Evolutionary conservation across 2,797 vertebrate genomes (phyloP).

Genomic region (Potorous gilbertii): DNA sequence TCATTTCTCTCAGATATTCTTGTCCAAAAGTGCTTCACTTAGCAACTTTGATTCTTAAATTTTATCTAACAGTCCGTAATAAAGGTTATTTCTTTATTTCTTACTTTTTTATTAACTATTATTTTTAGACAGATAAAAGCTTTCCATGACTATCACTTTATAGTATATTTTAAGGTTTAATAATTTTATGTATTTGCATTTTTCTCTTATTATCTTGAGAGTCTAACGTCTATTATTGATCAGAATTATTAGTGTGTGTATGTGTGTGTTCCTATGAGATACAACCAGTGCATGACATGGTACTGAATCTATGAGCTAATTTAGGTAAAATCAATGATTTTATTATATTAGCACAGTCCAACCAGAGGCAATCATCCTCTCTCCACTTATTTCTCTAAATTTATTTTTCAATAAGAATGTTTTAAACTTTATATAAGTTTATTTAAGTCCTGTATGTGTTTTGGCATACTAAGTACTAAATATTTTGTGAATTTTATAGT

Average conservation of each 20-base stretch:
- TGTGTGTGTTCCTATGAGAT: neutral
- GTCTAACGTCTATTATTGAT: neutral
- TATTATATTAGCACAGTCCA: neutral
- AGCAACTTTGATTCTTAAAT: neutral
- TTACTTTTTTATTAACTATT: neutral
- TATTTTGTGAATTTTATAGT: neutral
- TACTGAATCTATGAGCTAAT: neutral
- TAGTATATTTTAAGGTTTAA: neutral
- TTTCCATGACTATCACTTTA: no score
- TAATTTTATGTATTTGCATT: neutral
- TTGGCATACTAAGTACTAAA: neutral
- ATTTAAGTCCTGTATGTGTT: neutral
- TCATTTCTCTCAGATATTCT: neutral
- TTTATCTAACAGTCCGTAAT: neutral
- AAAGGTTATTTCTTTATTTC: neutral
- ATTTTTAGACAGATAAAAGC: neutral
- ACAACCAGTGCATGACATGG: neutral
- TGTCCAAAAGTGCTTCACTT: neutral
- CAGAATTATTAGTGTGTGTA: neutral
- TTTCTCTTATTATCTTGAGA: neutral
- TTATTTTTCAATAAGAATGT: neutral
- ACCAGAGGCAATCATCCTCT: neutral
- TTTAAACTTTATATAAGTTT: neutral
- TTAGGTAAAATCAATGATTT: neutral
- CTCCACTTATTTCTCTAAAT: neutral